Evolutionary conservation across 2,113 vertebrate genomes (phyloP).

Genomic region (Sialia sialis): DNA sequence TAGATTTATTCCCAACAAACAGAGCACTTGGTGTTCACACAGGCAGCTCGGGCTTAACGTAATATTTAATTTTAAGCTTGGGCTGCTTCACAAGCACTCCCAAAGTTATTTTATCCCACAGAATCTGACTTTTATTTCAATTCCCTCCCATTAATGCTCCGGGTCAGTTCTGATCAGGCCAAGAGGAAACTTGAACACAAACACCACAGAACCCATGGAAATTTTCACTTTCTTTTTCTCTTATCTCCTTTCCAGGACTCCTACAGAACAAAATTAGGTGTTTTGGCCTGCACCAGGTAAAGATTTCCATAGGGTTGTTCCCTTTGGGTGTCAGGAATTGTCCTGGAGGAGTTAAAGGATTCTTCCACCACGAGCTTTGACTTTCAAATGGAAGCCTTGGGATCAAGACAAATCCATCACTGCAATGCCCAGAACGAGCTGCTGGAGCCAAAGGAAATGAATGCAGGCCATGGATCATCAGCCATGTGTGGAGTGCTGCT

Average conservation of each 20-base stretch:
- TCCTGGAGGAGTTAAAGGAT: not conserved
- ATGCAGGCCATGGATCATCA: conserved; percentile 39
- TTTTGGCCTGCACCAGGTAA: not conserved
- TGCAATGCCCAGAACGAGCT: not conserved
- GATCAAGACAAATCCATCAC: conserved; percentile 40
- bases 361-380: not conserved
- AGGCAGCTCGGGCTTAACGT: not conserved
- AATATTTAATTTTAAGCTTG: not conserved
- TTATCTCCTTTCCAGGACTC: not conserved
- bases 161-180: not conserved
- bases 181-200: not conserved
- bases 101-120: not conserved
- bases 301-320: rapidly evolving
- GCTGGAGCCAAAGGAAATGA: conserved; percentile 48
- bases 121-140: not conserved
- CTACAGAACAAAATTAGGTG: not conserved
- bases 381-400: conserved; percentile 47
- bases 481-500: conserved; percentile 29
- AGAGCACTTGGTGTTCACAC: not conserved
- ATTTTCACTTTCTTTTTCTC: not conserved
- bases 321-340: not conserved
- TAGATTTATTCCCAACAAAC: not conserved
- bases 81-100: not conserved
- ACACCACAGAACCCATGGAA: not conserved
- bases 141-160: not conserved